A percentile compares a stretch with the other conserved stretches of the same genome.
phyloP scores from a whole-genome alignment of 2,888 invertebrate species.

The Erebia aethiops region DNA sequence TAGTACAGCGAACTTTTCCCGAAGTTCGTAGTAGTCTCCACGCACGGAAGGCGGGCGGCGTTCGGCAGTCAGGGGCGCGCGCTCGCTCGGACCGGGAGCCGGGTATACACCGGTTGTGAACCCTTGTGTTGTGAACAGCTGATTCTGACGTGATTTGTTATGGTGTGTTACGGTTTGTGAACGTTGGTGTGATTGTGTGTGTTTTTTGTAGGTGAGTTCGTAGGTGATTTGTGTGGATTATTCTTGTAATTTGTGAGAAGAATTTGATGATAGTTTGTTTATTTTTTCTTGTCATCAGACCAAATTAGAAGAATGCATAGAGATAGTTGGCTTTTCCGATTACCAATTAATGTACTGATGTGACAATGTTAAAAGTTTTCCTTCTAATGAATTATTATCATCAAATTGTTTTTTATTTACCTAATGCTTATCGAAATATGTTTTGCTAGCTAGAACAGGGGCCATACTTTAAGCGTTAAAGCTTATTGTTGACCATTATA shows the following conservation, averaged over 20 bases:
- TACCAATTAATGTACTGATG: no score
- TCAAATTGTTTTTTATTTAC: no score
- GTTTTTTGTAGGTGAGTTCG: constrained; percentile 44
- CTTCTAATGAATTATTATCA: no score
- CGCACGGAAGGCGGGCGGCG: constrained; percentile 48
- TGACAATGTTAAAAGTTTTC: no score
- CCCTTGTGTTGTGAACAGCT: constrained; percentile 30
- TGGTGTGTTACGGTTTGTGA: constrained; percentile 21
- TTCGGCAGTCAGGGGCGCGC: constrained; percentile 64
- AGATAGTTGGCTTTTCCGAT: no score
- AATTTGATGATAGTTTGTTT: no score
- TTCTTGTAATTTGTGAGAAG: background rate
- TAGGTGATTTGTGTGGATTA: background rate
- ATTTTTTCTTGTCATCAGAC: no score
- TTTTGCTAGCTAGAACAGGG: no score
- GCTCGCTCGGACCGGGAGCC: constrained; percentile 52
- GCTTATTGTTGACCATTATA: no score
- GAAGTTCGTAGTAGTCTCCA: constrained; percentile 35
- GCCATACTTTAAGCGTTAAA: no score
- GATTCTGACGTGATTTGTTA: constrained; percentile 29
- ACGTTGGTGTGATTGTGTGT: constrained; percentile 34
- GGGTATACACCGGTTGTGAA: constrained; percentile 48
- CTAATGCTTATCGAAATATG: no score
- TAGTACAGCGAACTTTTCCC: background rate
- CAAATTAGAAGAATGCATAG: no score